A percentile compares a stretch with the other conserved stretches of the same genome.
Evolutionary conservation across 2,113 vertebrate species (phyloP).

Genomic region (Eurystomus gularis): DNA sequence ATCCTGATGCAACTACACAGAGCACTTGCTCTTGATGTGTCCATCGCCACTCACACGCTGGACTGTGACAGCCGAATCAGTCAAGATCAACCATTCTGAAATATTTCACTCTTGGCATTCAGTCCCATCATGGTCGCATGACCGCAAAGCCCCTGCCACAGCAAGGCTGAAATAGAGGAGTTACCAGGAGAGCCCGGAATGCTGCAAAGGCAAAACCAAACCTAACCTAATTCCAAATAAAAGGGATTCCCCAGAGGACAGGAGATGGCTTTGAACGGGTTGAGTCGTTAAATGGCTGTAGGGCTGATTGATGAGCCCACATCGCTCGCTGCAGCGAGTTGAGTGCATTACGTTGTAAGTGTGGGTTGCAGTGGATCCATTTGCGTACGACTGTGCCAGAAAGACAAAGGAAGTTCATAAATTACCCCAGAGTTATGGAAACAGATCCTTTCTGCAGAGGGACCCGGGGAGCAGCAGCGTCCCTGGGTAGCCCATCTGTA

Average conservation of each 20-base stretch:
- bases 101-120: neutral
- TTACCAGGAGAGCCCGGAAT: neutral
- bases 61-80: neutral
- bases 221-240: rapidly evolving
- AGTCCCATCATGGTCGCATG: neutral
- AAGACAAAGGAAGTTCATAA: neutral
- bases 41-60: neutral
- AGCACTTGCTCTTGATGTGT: neutral
- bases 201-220: neutral
- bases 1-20: neutral
- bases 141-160: neutral
- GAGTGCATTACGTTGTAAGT: neutral
- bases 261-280: neutral
- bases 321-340: neutral
- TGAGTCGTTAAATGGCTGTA: neutral
- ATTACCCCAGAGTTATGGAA: neutral
- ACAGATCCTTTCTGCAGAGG: neutral
- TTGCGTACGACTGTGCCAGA: neutral
- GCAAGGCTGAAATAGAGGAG: neutral
- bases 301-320: neutral
- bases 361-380: neutral
- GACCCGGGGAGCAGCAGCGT: neutral
- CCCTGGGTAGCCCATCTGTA: constrained; percentile 1
- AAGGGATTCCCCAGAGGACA: neutral
- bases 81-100: neutral